These are phyloP conservation scores for Blomia tropicalis DNA, from an alignment of 2,888 invertebrate genomes.

Conservation along the genomic window DNA sequence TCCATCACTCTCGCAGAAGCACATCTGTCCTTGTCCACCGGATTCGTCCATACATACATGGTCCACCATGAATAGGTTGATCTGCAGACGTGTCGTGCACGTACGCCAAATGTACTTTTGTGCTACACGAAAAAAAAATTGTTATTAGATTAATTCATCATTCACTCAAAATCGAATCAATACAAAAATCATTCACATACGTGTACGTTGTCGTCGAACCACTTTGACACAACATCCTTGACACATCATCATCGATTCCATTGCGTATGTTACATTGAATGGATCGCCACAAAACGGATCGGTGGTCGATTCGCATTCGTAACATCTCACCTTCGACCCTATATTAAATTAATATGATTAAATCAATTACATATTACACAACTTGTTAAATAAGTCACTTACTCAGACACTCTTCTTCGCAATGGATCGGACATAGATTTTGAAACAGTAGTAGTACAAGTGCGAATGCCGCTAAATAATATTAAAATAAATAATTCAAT, in stretches of 20 bases:
- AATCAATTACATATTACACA: background rate
- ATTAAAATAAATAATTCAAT: slow-evolving; percentile 7
- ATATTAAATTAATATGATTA: background rate
- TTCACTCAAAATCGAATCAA: background rate
- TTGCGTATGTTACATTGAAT: slow-evolving; percentile 76
- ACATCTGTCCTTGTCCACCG: slow-evolving; percentile 93
- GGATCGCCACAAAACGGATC: slow-evolving; percentile 77
- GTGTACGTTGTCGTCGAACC: slow-evolving; percentile 74
- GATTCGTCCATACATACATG: slow-evolving; percentile 98
- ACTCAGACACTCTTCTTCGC: slow-evolving; percentile 30
- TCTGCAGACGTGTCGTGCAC: slow-evolving; percentile 80
- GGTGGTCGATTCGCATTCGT: slow-evolving; percentile 84
- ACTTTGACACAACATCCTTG: slow-evolving; percentile 89
- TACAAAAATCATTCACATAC: no score
- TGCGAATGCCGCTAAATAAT: no score
- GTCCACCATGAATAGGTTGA: slow-evolving; percentile 92
- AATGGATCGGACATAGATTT: slow-evolving; percentile 2
- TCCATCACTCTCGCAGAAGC: slow-evolving; percentile 94
- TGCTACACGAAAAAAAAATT: no score
- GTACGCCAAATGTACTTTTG: slow-evolving; percentile 53
- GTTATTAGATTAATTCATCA: background rate
- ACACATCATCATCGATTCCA: slow-evolving; percentile 50
- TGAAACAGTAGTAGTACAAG: background rate
- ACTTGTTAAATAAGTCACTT: slow-evolving; percentile 20
- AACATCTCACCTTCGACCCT: slow-evolving; percentile 43